These are phyloP conservation scores for Watsonalla cultraria DNA, from an alignment of 2,888 invertebrate species.

Conservation along the genomic window DNA sequence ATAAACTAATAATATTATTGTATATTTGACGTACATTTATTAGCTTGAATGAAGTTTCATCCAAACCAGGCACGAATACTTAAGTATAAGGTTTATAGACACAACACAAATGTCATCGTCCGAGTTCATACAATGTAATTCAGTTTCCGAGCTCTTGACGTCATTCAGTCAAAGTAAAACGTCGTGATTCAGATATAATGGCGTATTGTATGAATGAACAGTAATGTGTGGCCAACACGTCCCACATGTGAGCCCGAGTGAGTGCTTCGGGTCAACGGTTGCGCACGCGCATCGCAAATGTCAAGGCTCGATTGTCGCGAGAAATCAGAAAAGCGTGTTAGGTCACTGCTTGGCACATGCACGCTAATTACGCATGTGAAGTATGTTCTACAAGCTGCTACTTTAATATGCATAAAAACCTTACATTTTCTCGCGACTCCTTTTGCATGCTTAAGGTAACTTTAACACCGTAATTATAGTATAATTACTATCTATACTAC, in stretches of 20 bases:
- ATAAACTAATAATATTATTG: too few species aligned
- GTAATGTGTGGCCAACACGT: slow-evolving; percentile 42
- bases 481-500: too few species aligned
- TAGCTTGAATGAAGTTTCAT: too few species aligned
- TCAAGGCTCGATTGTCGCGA: slow-evolving; percentile 51
- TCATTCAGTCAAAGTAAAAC: slow-evolving; percentile 53
- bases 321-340: slow-evolving; percentile 26
- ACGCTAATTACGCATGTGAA: neutral
- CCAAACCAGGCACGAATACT: too few species aligned
- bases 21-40: too few species aligned
- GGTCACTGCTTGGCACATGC: slow-evolving; percentile 10
- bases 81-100: neutral
- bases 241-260: slow-evolving; percentile 51
- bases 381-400: neutral
- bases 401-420: slow-evolving; percentile 4
- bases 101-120: slow-evolving; percentile 42
- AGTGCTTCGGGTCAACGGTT: slow-evolving; percentile 55
- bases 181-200: slow-evolving; percentile 63
- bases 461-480: neutral
- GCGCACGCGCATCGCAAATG: slow-evolving; percentile 56
- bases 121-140: slow-evolving; percentile 42
- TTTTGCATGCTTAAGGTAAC: too few species aligned
- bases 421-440: too few species aligned
- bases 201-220: slow-evolving; percentile 61
- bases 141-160: slow-evolving; percentile 44